These are phyloP conservation scores for Pachyrhynchus sulphureomaculatus DNA, from an alignment of 1,140 invertebrate genomes.

Conservation along the genomic window DNA sequence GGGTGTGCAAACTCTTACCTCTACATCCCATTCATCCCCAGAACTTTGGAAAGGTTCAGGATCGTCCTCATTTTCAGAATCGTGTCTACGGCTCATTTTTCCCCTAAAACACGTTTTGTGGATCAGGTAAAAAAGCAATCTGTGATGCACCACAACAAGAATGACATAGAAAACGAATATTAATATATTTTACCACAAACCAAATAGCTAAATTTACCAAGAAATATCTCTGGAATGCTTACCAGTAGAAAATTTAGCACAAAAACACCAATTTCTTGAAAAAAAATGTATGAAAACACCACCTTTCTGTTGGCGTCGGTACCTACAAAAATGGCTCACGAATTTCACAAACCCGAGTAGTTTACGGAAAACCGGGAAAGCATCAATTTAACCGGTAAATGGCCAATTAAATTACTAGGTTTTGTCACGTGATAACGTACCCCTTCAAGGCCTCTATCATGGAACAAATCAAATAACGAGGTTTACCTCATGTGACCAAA, in stretches of 20 bases:
- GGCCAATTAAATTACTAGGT: background rate
- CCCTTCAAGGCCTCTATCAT: background rate
- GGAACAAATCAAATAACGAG: background rate
- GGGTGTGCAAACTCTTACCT: slow-evolving; percentile 18
- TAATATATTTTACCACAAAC: too few relatives aligned
- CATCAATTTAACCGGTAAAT: background rate
- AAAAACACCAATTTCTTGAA: too few relatives aligned
- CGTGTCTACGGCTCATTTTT: slow-evolving; percentile 34
- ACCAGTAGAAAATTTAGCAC: too few relatives aligned
- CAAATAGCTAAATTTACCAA: too few relatives aligned
- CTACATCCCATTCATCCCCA: slow-evolving; percentile 45
- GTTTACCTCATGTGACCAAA: background rate
- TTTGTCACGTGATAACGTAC: background rate
- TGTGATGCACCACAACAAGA: too few relatives aligned
- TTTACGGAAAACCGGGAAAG: background rate
- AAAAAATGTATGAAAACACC: too few relatives aligned
- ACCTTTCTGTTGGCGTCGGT: slow-evolving; percentile 3
- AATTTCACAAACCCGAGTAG: background rate
- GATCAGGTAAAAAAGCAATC: too few relatives aligned
- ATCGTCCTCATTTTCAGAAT: slow-evolving; percentile 48
- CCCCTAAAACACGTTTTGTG: background rate
- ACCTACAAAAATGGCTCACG: background rate
- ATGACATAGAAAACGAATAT: too few relatives aligned
- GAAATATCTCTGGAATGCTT: too few relatives aligned
- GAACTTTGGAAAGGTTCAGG: slow-evolving; percentile 47